Base-by-base conservation (phyloP, 2,888 invertebrate genomes). In the Tortricodes alternella region DNA sequence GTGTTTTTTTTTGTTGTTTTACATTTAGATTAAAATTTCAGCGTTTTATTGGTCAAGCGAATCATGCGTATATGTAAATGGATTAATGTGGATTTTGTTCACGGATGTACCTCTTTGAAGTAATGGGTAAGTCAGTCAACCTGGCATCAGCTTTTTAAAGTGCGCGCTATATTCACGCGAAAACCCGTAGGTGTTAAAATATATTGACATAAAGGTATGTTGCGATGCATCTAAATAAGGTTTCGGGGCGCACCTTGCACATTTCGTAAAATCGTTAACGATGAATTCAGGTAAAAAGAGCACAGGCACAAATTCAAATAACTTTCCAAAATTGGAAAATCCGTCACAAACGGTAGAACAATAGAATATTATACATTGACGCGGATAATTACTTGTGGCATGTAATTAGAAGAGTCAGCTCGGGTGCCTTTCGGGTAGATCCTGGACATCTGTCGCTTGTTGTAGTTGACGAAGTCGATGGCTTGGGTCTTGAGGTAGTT, bases 401-500 rank as follows among this genome's bases (percentile, higher is more conserved):
- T 97, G 83, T 98, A 99, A 83, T 99, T 99, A 35, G 98, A 98
- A 51, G 99, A 99, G 88, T 99, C 99, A 44, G 99, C 99, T 48
- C 99, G 91, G 2, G 99, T 99, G 64, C 99, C 99, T 80, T 98
- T 98, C 0, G 99, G 99, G 85, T 99, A 99, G 76, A 99, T 99
- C 59, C 99, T 92, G 68, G 98, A 98, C 97, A 99, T 97, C 91
- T 99, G 99, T 15, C 99, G 93, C 89, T 99, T 99, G 91, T 99
- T 99, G 89, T 99, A 99, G 94, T 99, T 99, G 75, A 99, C 99
- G 90, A 99, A 99, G 88, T 99, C 99, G 55, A 99, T 98, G 53
- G 99, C 97, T 74, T 97, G 97, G 60, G 96, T 95, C 92, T 99
- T 99, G 63, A 99, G 92, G 81, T 97, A 98, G 83, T 97, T 97